These are phyloP conservation scores for Choloepus hoffmanni DNA, from an alignment of 2,113 vertebrate genomes.

Conservation along the genomic window DNA sequence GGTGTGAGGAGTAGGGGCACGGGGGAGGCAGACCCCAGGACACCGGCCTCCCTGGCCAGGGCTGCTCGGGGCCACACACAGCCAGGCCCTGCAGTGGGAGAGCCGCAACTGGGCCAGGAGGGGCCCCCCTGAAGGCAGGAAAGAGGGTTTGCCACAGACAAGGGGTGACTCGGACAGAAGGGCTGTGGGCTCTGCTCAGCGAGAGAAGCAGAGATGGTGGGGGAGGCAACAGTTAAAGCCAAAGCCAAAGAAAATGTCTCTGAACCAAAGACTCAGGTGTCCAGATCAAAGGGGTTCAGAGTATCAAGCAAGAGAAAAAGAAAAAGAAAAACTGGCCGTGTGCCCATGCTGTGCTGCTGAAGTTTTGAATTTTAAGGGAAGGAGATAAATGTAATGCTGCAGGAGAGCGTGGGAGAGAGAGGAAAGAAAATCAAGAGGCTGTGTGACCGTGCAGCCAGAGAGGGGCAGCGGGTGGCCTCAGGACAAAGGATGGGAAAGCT, in stretches of 20 bases:
- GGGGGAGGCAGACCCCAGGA: too few species aligned
- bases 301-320: neutral
- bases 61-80: too few species aligned
- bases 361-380: neutral
- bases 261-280: neutral
- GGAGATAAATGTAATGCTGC: neutral
- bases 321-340: neutral
- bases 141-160: too few species aligned
- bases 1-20: too few species aligned
- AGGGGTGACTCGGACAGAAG: neutral
- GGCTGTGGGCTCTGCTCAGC: neutral
- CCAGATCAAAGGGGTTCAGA: neutral
- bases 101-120: too few species aligned
- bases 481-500: neutral
- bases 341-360: too few species aligned
- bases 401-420: neutral
- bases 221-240: neutral
- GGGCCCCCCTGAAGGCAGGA: too few species aligned
- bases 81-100: too few species aligned
- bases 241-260: neutral
- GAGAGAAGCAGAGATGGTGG: neutral
- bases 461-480: too few species aligned
- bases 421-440: neutral
- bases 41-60: too few species aligned
- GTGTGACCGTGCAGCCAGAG: neutral